Base-by-base conservation (phyloP, 2,113 vertebrate genomes). In the Corythornis madagascariensis region DNA sequence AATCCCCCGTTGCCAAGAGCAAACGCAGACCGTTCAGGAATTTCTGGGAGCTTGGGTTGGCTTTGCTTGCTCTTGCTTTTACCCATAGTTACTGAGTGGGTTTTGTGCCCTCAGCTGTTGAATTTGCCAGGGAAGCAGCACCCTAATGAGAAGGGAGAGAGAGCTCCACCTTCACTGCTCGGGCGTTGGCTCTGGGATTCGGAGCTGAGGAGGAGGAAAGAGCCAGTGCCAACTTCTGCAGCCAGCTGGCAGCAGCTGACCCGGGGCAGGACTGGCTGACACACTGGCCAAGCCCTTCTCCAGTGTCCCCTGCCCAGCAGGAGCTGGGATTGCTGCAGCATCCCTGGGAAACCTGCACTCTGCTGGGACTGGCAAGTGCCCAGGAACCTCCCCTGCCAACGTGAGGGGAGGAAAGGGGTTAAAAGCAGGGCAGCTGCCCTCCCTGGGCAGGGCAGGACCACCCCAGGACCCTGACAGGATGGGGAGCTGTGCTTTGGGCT, bases 231-330 rank as follows among this genome's bases (percentile, higher is more conserved):
- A 92, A 29, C 16, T 40, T 24, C 65, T 75, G 64, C 56, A 85
- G 48, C 66, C 77, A 67, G 73, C 87, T 86, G 86, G 55, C 77
- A 55, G 69, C 64, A 69, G 73, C 42, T 92, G 90, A 74, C 91
- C 48, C 53, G 17, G 45, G 45, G 26, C 63, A 85, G 43, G 38
- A 26, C 21, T 35, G 35, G 38, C 10, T 38, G 38, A 10, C 0
- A 17, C 2, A 0, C 43, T n/a, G 26, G 31, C 42, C 50, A 18
- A 31, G 21, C 45, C 61, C 40, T 35, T 24, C 50, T 42, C 47
- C 29, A 13, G n/a, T 10, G 53, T 52, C 35, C 55, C 45, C n/a
- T 50, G 31, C 60, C 52, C 65, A 20, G 33, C 80, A 43, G 72
- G 53, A 53, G 16, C 11, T 1, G 43, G 43, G 25, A 63, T 4